These are phyloP conservation scores for Cranoglanis bouderius DNA, from an alignment of 2,113 vertebrate genomes.

Conservation along the genomic window DNA sequence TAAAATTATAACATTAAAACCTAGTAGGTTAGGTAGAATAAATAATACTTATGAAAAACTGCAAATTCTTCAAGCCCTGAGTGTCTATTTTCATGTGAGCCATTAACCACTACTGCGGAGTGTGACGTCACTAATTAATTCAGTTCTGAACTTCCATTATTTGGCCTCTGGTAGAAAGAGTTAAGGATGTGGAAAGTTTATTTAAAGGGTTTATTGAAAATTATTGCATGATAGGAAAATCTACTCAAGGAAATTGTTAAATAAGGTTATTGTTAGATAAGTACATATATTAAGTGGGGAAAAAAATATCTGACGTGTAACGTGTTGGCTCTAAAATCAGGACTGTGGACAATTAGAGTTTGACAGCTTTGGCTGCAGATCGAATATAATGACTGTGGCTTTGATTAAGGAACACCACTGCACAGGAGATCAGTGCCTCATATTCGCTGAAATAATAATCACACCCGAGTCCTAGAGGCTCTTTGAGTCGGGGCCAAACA, in stretches of 20 bases:
- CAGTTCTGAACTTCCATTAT: too few relatives aligned
- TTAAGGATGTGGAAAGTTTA: neutral
- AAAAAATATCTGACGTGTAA: neutral
- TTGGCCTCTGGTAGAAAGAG: too few relatives aligned
- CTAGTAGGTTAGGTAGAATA: too few relatives aligned
- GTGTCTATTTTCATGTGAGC: too few relatives aligned
- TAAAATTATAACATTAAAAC: too few relatives aligned
- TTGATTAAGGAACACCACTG: conserved; percentile 54
- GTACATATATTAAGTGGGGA: neutral
- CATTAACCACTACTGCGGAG: too few relatives aligned
- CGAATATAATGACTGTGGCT: conserved; percentile 56
- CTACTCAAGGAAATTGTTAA: neutral
- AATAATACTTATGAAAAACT: too few relatives aligned
- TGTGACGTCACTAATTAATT: too few relatives aligned
- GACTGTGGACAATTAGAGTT: conserved; percentile 16
- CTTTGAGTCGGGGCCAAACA: conserved; percentile 72
- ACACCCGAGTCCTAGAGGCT: conserved; percentile 59
- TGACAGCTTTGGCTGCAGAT: conserved; percentile 51
- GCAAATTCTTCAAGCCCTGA: too few relatives aligned
- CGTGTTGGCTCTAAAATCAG: neutral
- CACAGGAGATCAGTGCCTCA: conserved; percentile 62
- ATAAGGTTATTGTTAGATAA: neutral
- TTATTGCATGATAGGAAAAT: neutral
- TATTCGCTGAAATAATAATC: conserved; percentile 69
- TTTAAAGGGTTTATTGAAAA: neutral